Conservation (phyloP, 2,888 invertebrate genomes). For the Chrysolina oricalcia region DNA sequence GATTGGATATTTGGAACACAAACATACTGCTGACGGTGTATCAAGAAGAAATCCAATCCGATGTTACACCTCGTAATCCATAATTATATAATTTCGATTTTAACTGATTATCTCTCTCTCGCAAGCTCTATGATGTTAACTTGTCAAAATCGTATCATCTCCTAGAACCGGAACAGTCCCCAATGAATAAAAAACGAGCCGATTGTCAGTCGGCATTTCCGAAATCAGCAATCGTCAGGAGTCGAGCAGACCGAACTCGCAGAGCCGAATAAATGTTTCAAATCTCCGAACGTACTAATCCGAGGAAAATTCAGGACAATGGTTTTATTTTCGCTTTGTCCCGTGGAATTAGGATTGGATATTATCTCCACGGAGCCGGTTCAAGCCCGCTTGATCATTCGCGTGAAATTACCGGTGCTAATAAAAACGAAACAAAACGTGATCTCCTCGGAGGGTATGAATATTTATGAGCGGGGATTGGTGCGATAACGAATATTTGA, state of each 20-base stretch:
- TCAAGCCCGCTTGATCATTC: slow-evolving; percentile 62
- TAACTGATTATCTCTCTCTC: too few species aligned
- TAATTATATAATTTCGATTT: too few species aligned
- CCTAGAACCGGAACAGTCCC: not conserved
- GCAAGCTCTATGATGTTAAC: not conserved
- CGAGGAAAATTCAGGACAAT: slow-evolving; percentile 67
- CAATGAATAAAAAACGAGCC: slow-evolving; percentile 34
- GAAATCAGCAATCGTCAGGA: slow-evolving; percentile 56
- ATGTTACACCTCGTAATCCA: too few species aligned
- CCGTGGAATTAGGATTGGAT: slow-evolving; percentile 60
- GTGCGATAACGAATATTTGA: not conserved
- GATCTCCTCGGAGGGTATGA: not conserved
- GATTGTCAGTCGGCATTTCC: slow-evolving; percentile 34
- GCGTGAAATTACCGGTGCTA: slow-evolving; percentile 53
- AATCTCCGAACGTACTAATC: slow-evolving; percentile 66
- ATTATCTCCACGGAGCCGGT: slow-evolving; percentile 59
- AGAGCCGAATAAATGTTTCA: slow-evolving; percentile 64
- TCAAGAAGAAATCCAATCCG: too few species aligned
- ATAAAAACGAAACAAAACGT: slow-evolving; percentile 19
- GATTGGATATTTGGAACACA: too few species aligned
- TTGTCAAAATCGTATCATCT: not conserved
- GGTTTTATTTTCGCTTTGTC: slow-evolving; percentile 65
- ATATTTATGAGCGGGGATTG: not conserved
- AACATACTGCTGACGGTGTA: too few species aligned
- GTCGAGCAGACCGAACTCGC: slow-evolving; percentile 54